Conservation (phyloP, 1,140 invertebrate genomes). For the Telenomus remus region DNA sequence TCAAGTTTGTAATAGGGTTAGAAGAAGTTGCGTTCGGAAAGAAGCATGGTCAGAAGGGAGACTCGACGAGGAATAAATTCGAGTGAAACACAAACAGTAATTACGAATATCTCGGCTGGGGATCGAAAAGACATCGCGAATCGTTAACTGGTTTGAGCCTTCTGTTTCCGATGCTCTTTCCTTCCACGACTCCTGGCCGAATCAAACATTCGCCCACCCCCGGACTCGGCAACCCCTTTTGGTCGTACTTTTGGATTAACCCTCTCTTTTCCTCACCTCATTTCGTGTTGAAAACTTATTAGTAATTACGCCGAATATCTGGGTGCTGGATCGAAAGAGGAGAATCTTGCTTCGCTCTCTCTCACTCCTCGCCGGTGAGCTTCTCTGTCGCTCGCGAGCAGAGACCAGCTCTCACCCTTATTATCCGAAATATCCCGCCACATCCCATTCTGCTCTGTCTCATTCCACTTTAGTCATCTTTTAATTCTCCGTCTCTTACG, state of each 20-base stretch:
- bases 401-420: constrained; percentile 39
- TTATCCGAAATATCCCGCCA: constrained; percentile 50
- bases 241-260: constrained; percentile 75
- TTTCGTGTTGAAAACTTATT: constrained; percentile 76
- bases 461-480: constrained; percentile 59
- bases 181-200: constrained; percentile 45
- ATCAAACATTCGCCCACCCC: constrained; percentile 49
- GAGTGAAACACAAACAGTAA: constrained; percentile 76
- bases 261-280: constrained; percentile 75
- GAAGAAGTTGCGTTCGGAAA: constrained; percentile 52
- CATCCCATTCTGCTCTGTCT: constrained; percentile 50
- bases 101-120: constrained; percentile 74
- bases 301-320: constrained; percentile 75
- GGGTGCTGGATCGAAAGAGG: constrained; percentile 64
- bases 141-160: constrained; percentile 73
- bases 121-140: constrained; percentile 76
- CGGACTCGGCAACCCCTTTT: constrained; percentile 61
- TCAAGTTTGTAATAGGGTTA: constrained; percentile 61
- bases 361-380: constrained; percentile 33
- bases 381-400: constrained; percentile 37
- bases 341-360: constrained; percentile 44
- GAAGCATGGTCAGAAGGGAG: constrained; percentile 56
- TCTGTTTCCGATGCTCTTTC: constrained; percentile 62
- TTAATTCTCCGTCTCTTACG: constrained; percentile 67
- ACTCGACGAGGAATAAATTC: constrained; percentile 65